Evolutionary conservation across 2,113 vertebrate species (phyloP).

Genomic region (Lates calcarifer): DNA sequence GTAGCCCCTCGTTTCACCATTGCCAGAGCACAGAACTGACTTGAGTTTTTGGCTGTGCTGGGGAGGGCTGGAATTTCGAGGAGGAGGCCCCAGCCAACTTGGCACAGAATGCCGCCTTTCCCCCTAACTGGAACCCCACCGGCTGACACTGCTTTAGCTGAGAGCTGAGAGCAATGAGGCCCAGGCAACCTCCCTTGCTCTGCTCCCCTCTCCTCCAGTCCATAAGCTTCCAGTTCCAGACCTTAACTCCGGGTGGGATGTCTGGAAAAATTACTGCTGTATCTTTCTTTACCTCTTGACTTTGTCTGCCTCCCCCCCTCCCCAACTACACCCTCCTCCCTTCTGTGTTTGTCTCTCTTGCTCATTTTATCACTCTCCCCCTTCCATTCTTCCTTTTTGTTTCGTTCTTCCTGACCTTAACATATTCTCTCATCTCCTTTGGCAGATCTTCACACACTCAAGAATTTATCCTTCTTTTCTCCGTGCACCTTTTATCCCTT

Average conservation of each 20-base stretch:
- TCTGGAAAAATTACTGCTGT: constrained; percentile 77
- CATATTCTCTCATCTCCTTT: constrained; percentile 10
- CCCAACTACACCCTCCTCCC: neutral
- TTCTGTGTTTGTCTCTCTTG: constrained; percentile 34
- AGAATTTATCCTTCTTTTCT: constrained; percentile 9
- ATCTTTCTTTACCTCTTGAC: constrained; percentile 65
- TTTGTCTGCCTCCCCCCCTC: constrained; percentile 27
- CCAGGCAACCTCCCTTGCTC: constrained; percentile 70
- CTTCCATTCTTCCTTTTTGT: constrained; percentile 28
- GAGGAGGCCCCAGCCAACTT: constrained; percentile 83
- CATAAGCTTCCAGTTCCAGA: constrained; percentile 69
- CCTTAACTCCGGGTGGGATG: constrained; percentile 71
- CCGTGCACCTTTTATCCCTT: constrained; percentile 9
- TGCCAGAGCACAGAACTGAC: constrained; percentile 81
- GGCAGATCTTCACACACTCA: constrained; percentile 14
- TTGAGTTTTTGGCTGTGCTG: constrained; percentile 80
- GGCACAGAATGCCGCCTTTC: constrained; percentile 80
- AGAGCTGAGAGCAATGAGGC: constrained; percentile 76
- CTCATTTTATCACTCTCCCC: constrained; percentile 35
- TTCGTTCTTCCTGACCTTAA: constrained; percentile 19
- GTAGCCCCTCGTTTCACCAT: constrained; percentile 79
- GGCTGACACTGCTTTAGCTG: constrained; percentile 78
- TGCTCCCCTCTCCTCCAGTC: constrained; percentile 61
- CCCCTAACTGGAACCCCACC: constrained; percentile 80
- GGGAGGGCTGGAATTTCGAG: constrained; percentile 85